Evolutionary conservation across 2,797 vertebrate genomes (phyloP), one percentile per base, ranked within the genome.

Genomic region (Phyllotis vaccarum): DNA sequence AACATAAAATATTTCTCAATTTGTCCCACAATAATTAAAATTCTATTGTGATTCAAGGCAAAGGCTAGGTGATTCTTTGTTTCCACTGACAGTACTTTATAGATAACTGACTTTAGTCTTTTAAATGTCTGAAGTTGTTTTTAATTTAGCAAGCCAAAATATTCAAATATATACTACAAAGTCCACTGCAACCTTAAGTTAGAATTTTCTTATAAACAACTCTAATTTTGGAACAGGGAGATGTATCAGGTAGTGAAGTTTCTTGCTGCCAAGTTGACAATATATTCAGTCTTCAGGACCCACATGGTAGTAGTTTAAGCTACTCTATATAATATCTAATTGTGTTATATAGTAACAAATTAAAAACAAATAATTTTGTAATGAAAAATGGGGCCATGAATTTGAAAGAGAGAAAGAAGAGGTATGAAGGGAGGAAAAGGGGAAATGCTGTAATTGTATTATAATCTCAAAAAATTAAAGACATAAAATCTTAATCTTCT

Each of bases 91-190:
- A 80, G 62, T 24, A 78, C 8, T 92, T 94, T 83, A 60, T 74
- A 72, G 27, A 66, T 83, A 76, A 87, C 16, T 86, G 22, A 95
- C 54, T 9, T 60, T 52, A 93, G 49, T 85, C 37, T 40, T 83
- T 90, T 52, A 92, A 87, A 49, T 79, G 62, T 22, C 89, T 56
- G 37, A 34, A 75, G 34, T 85, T 81, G 5, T 92, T 60, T 76
- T 13, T 88, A 46, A 74, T 83, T 93, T 93, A 58, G 34, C 64
- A 82, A 85, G 78, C 64, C 62, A 89, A 68, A 80, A 74, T 74
- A 90, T 93, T 24, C 6, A 85, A 29, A 94, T 91, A 68, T 60
- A 89, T 1, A 85, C 22, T 54, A 70, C 1, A 7, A 2, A 79
- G 11, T 74, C 34, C 56, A 66, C 49, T 89, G 64, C 0, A 27